Base-by-base conservation (phyloP, 2,797 vertebrate genomes). In the Enteromius argenteus region DNA sequence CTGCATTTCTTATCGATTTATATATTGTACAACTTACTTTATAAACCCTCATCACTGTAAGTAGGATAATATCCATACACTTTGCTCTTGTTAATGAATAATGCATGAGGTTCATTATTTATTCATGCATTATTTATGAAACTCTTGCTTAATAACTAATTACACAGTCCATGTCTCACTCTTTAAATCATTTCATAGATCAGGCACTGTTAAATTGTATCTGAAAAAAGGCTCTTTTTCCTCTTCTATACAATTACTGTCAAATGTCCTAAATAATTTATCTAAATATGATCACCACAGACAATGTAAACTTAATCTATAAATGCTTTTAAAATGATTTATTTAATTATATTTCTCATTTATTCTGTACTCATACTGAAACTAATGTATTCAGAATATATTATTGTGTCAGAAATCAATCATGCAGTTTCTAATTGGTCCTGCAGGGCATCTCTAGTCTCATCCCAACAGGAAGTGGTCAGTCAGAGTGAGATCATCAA, bases 401-500 rank as follows among this genome's bases (percentile, higher is more conserved):
- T 51, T 46, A 23, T 23, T 56, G 9, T 42, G 11, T 71, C 21
- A 51, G 19, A n/a, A 68, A 58, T 37, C 17, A 15, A 6, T 14
- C 11, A 30, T 19, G 32, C 32, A 30, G 10, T 60, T 35, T 67
- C 5, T 73, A 32, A 64, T 44, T 23, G 27, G 23, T 71, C 21
- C 78, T 77, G 80, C 85, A 95, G 91, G 90, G 90, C 91, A 49
- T 93, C 94, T 82, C 89, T 96, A 49, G 80, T 88, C 42, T 60
- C 68, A 0, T 90, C 87, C 0, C 93, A 91, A 89, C 88, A 84
- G 32, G 75, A 80, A 4, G 92, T 94, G 75, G 87, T 90, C 80
- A 91, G 91, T 35, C 94, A 94, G 87, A 91, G 94, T 46, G 90
- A 93, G 35, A 0, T 92, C 85, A 94, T 96, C 42, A 7, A 86